Evolutionary conservation across 2,113 vertebrate species (phyloP).

Genomic region (Gavialis gangeticus): DNA sequence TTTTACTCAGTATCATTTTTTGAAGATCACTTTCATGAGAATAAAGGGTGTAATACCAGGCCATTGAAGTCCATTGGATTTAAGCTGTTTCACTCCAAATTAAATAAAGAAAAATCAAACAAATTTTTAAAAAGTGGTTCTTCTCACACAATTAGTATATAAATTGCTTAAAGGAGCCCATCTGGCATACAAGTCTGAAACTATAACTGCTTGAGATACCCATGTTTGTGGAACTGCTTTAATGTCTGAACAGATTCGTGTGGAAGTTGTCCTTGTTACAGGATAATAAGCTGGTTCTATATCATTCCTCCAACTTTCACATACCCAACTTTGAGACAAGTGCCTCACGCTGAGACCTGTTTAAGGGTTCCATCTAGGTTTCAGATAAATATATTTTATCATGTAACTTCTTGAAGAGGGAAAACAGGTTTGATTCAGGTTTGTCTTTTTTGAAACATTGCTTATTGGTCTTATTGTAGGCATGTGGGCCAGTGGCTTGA

Average conservation of each 20-base stretch:
- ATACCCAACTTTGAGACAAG: neutral
- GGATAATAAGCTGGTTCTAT: neutral
- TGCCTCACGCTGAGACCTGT: neutral
- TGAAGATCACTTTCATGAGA: neutral
- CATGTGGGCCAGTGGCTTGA: neutral
- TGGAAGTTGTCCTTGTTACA: neutral
- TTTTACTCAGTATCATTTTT: neutral
- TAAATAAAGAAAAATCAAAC: neutral
- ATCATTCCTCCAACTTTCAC: neutral
- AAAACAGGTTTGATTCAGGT: neutral
- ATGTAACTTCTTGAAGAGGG: neutral
- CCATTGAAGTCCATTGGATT: neutral
- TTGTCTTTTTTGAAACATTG: neutral
- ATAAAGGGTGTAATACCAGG: neutral
- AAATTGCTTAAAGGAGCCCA: conserved; percentile 14
- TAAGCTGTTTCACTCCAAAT: neutral
- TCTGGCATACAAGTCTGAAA: conserved; percentile 37
- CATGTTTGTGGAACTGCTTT: conserved; percentile 1
- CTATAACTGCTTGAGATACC: conserved; percentile 20
- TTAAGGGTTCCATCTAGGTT: neutral
- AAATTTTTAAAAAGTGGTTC: neutral
- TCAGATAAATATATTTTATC: neutral
- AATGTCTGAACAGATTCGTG: conserved; percentile 51
- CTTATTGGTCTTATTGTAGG: neutral
- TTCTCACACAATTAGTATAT: neutral